Percentiles rank a stretch among this genome's conserved stretches.
These are phyloP conservation scores for Steromphala cineraria DNA, from an alignment of 2,888 invertebrate species.

Conservation along the genomic window DNA sequence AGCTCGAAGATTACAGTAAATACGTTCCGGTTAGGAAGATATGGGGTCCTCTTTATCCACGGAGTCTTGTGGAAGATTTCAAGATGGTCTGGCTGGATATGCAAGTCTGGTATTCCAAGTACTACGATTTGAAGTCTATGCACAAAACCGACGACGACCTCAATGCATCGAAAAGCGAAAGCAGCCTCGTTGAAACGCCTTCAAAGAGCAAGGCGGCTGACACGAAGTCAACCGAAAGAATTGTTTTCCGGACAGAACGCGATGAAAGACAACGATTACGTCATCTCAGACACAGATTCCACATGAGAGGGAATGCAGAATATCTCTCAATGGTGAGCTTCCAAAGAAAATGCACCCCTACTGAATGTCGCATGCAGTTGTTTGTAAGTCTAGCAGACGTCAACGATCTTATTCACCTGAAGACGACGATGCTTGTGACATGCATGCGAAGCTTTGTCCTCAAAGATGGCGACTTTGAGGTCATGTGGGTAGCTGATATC, in stretches of 20 bases:
- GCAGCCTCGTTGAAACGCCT: background rate
- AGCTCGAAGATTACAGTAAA: slow-evolving; percentile 21
- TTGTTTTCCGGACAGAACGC: background rate
- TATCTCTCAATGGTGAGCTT: slow-evolving; percentile 7
- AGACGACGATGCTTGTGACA: slow-evolving; percentile 35
- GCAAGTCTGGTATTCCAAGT: slow-evolving; percentile 33
- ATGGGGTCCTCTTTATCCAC: slow-evolving; percentile 17
- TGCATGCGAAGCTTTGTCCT: slow-evolving; percentile 35
- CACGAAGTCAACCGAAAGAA: background rate
- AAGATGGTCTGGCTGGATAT: slow-evolving; percentile 34
- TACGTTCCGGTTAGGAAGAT: slow-evolving; percentile 29
- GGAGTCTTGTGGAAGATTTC: slow-evolving; percentile 17
- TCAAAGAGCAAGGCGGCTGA: background rate
- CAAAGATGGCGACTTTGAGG: slow-evolving; percentile 30
- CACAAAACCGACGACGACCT: background rate
- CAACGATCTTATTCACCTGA: slow-evolving; percentile 19
- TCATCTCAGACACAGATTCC: background rate
- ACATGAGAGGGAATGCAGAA: slow-evolving; percentile 16
- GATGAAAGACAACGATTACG: background rate
- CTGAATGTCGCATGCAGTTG: background rate
- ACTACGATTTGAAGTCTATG: background rate
- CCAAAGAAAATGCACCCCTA: background rate
- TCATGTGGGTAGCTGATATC: slow-evolving; percentile 33
- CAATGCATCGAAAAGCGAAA: background rate
- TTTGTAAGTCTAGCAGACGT: background rate